Conservation (phyloP, 1,140 invertebrate species). For the Goniozus legneri region DNA sequence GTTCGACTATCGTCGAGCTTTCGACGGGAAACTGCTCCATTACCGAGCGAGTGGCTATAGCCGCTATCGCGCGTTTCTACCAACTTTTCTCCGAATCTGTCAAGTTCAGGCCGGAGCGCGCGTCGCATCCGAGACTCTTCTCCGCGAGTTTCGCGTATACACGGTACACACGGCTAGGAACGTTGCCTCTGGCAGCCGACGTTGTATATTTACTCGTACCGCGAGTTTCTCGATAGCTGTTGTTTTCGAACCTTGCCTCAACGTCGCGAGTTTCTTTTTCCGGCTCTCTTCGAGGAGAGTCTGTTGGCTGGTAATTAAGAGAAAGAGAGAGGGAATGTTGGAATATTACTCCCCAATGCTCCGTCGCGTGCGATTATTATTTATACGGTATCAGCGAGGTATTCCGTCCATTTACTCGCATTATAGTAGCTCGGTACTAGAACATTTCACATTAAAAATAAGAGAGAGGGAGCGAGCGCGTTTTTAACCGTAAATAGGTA, state of each 20-base stretch:
- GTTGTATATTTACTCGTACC: constrained; percentile 37
- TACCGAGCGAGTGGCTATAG: constrained; percentile 24
- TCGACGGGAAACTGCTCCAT: constrained; percentile 16
- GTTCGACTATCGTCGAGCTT: too few species aligned
- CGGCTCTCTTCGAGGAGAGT: background rate
- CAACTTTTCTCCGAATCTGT: constrained; percentile 45
- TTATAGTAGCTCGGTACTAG: too few species aligned
- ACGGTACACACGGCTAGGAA: constrained; percentile 13
- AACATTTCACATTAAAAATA: too few species aligned
- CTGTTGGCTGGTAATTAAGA: too few species aligned
- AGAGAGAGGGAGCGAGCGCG: too few species aligned
- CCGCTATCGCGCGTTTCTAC: constrained; percentile 37
- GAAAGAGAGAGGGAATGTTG: too few species aligned
- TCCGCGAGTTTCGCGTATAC: background rate
- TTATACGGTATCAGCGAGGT: too few species aligned
- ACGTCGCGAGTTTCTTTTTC: constrained; percentile 15
- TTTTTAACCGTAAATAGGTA: too few species aligned
- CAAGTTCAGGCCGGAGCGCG: constrained; percentile 33
- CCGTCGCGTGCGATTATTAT: too few species aligned
- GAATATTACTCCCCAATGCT: too few species aligned
- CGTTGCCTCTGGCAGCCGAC: constrained; percentile 27
- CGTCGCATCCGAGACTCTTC: background rate
- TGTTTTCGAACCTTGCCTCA: constrained; percentile 36
- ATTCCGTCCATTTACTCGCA: too few species aligned
- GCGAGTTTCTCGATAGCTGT: constrained; percentile 37